These are phyloP conservation scores for Stenurella melanura DNA, from an alignment of 2,888 invertebrate genomes.

Conservation along the genomic window DNA sequence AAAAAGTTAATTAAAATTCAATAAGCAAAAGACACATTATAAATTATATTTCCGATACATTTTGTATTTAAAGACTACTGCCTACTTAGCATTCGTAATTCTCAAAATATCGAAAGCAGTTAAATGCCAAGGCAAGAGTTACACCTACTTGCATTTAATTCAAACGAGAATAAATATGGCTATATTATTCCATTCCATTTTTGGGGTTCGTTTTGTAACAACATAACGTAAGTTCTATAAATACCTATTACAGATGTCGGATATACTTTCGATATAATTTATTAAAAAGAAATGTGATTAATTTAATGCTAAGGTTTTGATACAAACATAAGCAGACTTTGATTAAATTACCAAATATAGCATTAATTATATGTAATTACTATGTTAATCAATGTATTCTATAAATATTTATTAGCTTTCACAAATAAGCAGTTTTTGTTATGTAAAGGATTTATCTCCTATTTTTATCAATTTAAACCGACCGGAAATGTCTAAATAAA, in stretches of 20 bases:
- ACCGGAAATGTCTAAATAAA: conserved; percentile 16
- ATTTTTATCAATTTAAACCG: conserved; percentile 12
- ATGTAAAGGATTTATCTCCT: neutral
- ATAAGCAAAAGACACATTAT: no score
- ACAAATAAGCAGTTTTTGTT: conserved; percentile 21
- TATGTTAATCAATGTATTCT: neutral
- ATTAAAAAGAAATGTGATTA: conserved; percentile 11
- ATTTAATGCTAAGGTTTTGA: neutral
- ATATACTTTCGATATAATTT: conserved; percentile 17
- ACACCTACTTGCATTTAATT: neutral
- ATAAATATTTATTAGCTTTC: conserved; percentile 21
- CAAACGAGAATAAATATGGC: neutral
- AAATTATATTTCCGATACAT: no score
- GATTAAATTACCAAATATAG: conserved; percentile 30
- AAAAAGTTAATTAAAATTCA: no score
- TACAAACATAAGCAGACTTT: neutral
- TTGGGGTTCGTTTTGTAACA: neutral
- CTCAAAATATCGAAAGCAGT: neutral
- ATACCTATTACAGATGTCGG: conserved; percentile 22
- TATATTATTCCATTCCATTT: conserved; percentile 15
- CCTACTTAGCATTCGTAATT: neutral
- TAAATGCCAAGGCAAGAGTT: conserved; percentile 25
- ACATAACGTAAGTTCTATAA: conserved; percentile 31
- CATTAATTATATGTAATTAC: neutral
- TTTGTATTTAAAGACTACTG: no score